Conservation (phyloP, 1,140 invertebrate genomes). For the Neodiprion virginianus region DNA sequence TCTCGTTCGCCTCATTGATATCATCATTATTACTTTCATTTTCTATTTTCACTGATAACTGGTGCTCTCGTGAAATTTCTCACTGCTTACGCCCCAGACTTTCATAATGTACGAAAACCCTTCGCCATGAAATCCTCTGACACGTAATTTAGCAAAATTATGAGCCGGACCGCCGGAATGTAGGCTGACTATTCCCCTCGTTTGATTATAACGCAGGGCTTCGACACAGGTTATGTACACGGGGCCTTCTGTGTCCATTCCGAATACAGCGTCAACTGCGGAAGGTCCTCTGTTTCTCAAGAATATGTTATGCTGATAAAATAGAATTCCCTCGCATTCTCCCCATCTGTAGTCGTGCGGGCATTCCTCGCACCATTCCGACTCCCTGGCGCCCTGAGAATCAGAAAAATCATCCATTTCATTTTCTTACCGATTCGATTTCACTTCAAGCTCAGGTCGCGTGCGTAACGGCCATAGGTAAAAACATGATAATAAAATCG, state of each 20-base stretch:
- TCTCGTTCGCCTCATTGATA: no score
- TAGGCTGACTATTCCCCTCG: constrained; percentile 9
- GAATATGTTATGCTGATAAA: constrained; percentile 43
- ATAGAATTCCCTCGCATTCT: constrained; percentile 25
- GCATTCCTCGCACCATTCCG: neutral
- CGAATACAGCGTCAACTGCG: constrained; percentile 20
- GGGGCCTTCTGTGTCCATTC: constrained; percentile 29
- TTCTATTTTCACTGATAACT: no score
- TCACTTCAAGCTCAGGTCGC: no score
- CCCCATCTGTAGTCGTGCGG: constrained; percentile 25
- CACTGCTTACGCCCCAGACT: constrained; percentile 31
- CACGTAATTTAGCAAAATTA: constrained; percentile 25
- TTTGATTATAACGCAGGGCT: constrained; percentile 25
- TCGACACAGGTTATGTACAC: constrained; percentile 36
- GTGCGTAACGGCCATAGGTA: no score
- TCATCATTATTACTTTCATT: no score
- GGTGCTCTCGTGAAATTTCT: neutral
- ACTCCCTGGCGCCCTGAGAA: constrained; percentile 16
- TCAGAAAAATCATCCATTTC: neutral
- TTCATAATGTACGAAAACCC: constrained; percentile 35
- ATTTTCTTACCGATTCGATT: no score
- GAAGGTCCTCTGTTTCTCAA: constrained; percentile 27
- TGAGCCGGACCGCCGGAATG: constrained; percentile 28
- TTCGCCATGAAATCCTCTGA: constrained; percentile 26
- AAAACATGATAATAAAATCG: no score